These are phyloP conservation scores for Notarius quadriscutis DNA, from an alignment of 2,113 vertebrate genomes.

Conservation along the genomic window DNA sequence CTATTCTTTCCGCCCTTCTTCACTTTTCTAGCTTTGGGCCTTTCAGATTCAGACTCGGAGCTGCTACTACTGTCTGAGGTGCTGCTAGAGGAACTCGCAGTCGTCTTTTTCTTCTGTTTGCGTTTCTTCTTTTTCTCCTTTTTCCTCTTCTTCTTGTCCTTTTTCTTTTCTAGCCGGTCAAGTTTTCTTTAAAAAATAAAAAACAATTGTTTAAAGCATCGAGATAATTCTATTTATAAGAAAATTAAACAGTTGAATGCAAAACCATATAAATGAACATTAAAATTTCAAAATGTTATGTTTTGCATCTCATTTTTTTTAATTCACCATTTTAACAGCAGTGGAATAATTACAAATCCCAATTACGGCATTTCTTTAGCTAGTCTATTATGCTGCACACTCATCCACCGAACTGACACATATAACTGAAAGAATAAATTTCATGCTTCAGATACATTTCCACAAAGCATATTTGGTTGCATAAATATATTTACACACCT, in stretches of 20 bases:
- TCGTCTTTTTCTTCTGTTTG: constrained; percentile 79
- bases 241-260: background rate
- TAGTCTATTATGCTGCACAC: background rate
- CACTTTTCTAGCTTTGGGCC: constrained; percentile 58
- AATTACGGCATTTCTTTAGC: background rate
- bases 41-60: constrained; percentile 73
- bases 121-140: constrained; percentile 82
- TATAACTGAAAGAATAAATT: background rate
- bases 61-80: constrained; percentile 74
- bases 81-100: constrained; percentile 67
- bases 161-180: constrained; percentile 91
- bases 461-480: background rate
- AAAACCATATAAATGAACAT: background rate
- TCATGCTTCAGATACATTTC: background rate
- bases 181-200: constrained; percentile 80
- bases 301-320: background rate
- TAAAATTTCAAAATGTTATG: background rate
- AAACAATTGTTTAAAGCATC: background rate
- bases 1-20: constrained; percentile 76
- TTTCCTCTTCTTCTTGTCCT: constrained; percentile 75
- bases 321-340: background rate
- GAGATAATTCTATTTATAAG: background rate
- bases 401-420: background rate
- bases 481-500: constrained; percentile 72
- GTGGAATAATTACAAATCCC: background rate